Base-by-base conservation (phyloP, 2,888 invertebrate genomes). In the Dryococelus australis region DNA sequence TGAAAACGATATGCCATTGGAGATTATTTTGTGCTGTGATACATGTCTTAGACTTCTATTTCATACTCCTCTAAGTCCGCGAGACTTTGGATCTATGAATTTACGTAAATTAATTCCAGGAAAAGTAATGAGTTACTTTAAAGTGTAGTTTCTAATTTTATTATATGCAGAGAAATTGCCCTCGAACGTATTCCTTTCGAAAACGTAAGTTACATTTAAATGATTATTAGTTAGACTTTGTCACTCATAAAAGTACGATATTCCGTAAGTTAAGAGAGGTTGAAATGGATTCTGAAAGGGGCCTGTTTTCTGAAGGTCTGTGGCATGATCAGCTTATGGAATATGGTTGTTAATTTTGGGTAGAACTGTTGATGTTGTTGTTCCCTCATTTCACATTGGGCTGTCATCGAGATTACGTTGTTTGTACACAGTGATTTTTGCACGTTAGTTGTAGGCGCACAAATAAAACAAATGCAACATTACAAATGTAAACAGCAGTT, bases 401-500 rank as follows among this genome's bases (percentile, higher is more conserved):
- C 87, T 87, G 86, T 88, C 86, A 88, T 85, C 84, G 86, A 87
- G 85, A 86, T 87, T 86, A 43, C 85, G 87, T 88, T 87, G 86
- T 88, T 87, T 87, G 88, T 88, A 88, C 87, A 86, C 85, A 86
- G 84, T 84, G 85, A 84, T 79, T 86, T 78, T 84, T 88, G 88
- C 88, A 88, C 88, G 53, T 43, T 88, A 88, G 88, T 80, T 88
- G 88, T 88, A 88, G 87, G 43, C 53, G 87, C 87, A 87, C 88
- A 43, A 35, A 86, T 26, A 87, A 81, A 86, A 53, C 20, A 86
- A 86, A 65, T 86, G 86, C 86, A 86, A 86, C 53, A 78, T n/a
- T 24, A 65, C 65, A 65, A 65, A 65, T 65, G 65, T 65, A 65
- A 65, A 83, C 43, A 86, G 43, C 53, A 87, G 47, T n/a, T 87